Evolutionary conservation across 2,888 invertebrate genomes (phyloP).

Genomic region (Ganaspis brasiliensis): DNA sequence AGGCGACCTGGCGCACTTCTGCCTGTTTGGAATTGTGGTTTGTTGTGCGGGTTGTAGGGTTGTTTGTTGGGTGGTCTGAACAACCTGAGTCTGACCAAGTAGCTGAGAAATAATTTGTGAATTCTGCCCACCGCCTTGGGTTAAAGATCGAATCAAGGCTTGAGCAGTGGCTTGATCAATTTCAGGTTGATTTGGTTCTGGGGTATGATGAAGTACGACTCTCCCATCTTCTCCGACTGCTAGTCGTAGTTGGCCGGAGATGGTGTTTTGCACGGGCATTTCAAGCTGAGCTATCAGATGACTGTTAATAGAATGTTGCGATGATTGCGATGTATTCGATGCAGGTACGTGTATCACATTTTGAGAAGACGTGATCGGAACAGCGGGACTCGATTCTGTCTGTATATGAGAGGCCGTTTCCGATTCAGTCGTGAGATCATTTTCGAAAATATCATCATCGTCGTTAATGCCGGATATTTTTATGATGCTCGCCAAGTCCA

Average conservation of each 20-base stretch:
- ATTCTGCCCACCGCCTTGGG: constrained; percentile 76
- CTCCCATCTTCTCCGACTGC: constrained; percentile 87
- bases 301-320: constrained; percentile 66
- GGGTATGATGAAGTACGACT: constrained; percentile 85
- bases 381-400: constrained; percentile 64
- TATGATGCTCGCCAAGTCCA: constrained; percentile 88
- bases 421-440: constrained; percentile 72
- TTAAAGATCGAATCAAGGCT: constrained; percentile 76
- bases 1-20: constrained; percentile 72
- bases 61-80: constrained; percentile 64
- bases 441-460: constrained; percentile 84
- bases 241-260: constrained; percentile 84
- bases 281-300: constrained; percentile 82
- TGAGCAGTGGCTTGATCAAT: constrained; percentile 78
- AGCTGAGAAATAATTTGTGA: constrained; percentile 78
- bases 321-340: constrained; percentile 72
- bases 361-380: constrained; percentile 63
- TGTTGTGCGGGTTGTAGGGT: no score
- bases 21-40: constrained; percentile 61
- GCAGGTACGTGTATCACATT: constrained; percentile 71
- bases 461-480: constrained; percentile 88
- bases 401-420: constrained; percentile 67
- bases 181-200: constrained; percentile 80
- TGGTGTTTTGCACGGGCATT: constrained; percentile 77
- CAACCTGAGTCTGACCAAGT: constrained; percentile 72